phyloP scores from a whole-genome alignment of 2,797 vertebrate species.

The Erpetoichthys calabaricus region DNA sequence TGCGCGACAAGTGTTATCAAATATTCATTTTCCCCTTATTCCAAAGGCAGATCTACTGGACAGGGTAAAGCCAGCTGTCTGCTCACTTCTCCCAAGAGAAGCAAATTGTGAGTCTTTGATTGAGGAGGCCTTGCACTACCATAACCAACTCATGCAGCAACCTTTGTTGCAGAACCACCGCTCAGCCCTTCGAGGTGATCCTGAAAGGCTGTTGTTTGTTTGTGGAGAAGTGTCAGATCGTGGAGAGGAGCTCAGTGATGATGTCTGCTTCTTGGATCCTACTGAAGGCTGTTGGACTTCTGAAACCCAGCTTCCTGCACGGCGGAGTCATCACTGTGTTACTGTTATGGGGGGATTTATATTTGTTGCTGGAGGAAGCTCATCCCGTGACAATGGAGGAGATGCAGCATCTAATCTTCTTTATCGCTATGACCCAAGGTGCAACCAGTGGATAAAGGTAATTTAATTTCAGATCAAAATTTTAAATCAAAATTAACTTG shows the following conservation, averaged over 20 bases:
- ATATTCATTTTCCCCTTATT: slow-evolving; percentile 77
- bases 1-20: slow-evolving; percentile 60
- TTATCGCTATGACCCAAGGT: slow-evolving; percentile 86
- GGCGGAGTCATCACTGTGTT: slow-evolving; percentile 80
- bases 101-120: slow-evolving; percentile 61
- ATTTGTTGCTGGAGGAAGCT: slow-evolving; percentile 79
- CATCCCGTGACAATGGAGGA: slow-evolving; percentile 77
- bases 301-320: slow-evolving; percentile 71
- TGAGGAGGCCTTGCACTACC: slow-evolving; percentile 73
- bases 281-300: slow-evolving; percentile 64
- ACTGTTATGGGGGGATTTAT: slow-evolving; percentile 81
- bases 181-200: slow-evolving; percentile 53
- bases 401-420: slow-evolving; percentile 79
- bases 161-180: slow-evolving; percentile 69
- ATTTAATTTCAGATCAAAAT: slow-evolving; percentile 4
- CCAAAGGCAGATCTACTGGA: slow-evolving; percentile 58
- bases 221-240: slow-evolving; percentile 85
- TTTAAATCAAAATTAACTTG: no score
- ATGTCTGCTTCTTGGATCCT: slow-evolving; percentile 68
- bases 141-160: slow-evolving; percentile 58
- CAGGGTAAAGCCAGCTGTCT: slow-evolving; percentile 56
- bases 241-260: slow-evolving; percentile 76
- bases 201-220: slow-evolving; percentile 71
- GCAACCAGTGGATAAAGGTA: slow-evolving; percentile 88
- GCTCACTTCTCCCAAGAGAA: slow-evolving; percentile 61